Base-by-base conservation (phyloP, 1,140 invertebrate species). In the Helicoverpa zea region DNA sequence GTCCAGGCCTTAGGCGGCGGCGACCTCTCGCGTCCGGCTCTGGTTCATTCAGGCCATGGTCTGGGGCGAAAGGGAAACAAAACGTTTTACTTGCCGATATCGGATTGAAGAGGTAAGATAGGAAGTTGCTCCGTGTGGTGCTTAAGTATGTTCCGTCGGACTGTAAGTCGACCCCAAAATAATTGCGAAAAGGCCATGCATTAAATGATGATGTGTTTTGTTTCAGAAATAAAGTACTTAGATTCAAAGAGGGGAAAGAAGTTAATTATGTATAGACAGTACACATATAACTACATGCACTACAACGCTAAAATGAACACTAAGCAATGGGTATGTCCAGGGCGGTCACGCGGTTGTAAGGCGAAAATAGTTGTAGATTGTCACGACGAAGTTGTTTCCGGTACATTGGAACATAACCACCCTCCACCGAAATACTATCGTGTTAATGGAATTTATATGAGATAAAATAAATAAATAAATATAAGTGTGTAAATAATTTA, bases 251-350 rank as follows among this genome's bases (percentile, higher is more conserved):
- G 0, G 2, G 58, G 23, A 18, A 59, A 13, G 2, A 10, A 18
- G 11, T 9, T 23, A 30, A 59, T 59, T 59, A 2, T 59, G 11
- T 43, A 43, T 14, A 43, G 16, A 43, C 14, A 64, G 29, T 64
- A 64, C 30, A 64, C 30, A 16, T 64, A 64, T 14, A n/a, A 5
- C 64, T 64, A 73, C 16, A 51, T 63, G n/a, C 35, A 35, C 12
- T 16, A 80, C 0, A 75, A 35, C 51, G 30, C 49, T 18, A 73
- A n/a, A 0, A 81, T 80, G 49, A 74, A 66, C 7, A 78, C 59
- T 9, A 80, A 63, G 13, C 74, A 82, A 14, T 91, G 90, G 89
- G 77, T 75, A 18, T 90, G 89, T 23, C 86, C 87, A 1, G 86
- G 84, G 0, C 85, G 88, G 68, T 77, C 79, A 16, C 86, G 82